These are phyloP conservation scores for Pagrus major DNA, from an alignment of 2,113 vertebrate species.

Conservation along the genomic window DNA sequence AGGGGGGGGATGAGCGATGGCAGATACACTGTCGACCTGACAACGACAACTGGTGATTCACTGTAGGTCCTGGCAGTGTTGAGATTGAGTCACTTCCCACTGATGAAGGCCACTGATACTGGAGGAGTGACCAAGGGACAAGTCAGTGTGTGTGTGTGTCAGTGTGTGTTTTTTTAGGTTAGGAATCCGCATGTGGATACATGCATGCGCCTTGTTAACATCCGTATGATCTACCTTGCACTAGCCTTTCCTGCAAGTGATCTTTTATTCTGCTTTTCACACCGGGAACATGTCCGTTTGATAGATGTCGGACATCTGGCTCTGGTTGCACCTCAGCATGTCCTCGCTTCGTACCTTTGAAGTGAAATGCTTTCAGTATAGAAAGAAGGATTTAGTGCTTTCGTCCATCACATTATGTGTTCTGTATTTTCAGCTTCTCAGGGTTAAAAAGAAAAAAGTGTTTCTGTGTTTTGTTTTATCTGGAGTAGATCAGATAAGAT, in stretches of 20 bases:
- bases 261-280: conserved; percentile 24
- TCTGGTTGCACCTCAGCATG: conserved; percentile 19
- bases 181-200: neutral
- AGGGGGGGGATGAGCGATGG: neutral
- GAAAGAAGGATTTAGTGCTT: neutral
- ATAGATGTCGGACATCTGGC: conserved; percentile 48
- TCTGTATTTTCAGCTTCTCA: neutral
- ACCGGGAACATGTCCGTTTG: conserved; percentile 13
- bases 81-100: neutral
- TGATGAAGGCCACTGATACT: conserved; percentile 8
- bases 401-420: neutral
- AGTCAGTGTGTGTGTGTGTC: neutral
- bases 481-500: conserved; percentile 3
- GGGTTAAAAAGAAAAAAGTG: neutral
- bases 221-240: conserved; percentile 1
- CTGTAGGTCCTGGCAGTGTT: conserved; percentile 30
- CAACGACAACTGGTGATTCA: conserved; percentile 36
- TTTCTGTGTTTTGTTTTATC: neutral
- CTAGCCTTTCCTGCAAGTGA: conserved; percentile 25
- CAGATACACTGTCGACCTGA: conserved; percentile 17
- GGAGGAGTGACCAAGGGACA: neutral
- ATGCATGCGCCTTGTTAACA: neutral
- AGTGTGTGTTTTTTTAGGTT: neutral
- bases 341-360: conserved; percentile 16
- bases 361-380: conserved; percentile 3